These are phyloP conservation scores for Muntiacus reevesi DNA, from an alignment of 2,113 vertebrate species.

Conservation along the genomic window DNA sequence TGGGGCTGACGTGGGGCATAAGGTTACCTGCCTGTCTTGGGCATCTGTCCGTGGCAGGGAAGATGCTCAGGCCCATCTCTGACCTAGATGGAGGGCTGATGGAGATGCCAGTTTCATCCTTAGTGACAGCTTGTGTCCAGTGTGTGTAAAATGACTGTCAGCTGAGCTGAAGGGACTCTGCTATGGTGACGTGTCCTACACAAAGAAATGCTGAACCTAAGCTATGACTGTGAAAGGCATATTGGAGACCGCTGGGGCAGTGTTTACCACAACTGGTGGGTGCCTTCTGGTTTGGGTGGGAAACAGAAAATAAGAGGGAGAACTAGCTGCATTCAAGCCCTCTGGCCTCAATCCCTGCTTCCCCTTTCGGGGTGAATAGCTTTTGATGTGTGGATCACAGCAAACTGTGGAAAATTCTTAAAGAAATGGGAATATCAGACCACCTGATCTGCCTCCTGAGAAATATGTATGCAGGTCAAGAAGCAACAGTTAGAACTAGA, in stretches of 20 bases:
- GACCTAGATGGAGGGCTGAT: not conserved
- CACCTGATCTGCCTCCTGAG: not conserved
- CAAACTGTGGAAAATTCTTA: not conserved
- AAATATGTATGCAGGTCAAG: not conserved
- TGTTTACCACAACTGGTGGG: not conserved
- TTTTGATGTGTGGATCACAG: not conserved
- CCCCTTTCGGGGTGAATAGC: not conserved
- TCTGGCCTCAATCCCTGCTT: not conserved
- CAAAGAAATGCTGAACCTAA: not conserved
- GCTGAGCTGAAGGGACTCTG: not conserved
- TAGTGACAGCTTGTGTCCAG: not conserved
- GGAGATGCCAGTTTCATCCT: not conserved
- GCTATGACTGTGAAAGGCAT: not conserved
- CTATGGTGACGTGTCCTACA: not conserved
- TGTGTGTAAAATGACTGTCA: not conserved
- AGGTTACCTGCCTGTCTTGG: not conserved
- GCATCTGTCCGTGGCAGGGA: not conserved
- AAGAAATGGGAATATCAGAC: not conserved
- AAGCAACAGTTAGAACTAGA: not conserved
- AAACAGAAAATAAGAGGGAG: slow-evolving; percentile 36
- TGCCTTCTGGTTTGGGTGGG: not conserved
- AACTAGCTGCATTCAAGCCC: not conserved
- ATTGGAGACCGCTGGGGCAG: not conserved
- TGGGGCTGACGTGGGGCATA: rapidly evolving
- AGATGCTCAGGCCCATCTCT: not conserved